Conservation (phyloP, 2,888 invertebrate genomes). For the Oligia latruncula region DNA sequence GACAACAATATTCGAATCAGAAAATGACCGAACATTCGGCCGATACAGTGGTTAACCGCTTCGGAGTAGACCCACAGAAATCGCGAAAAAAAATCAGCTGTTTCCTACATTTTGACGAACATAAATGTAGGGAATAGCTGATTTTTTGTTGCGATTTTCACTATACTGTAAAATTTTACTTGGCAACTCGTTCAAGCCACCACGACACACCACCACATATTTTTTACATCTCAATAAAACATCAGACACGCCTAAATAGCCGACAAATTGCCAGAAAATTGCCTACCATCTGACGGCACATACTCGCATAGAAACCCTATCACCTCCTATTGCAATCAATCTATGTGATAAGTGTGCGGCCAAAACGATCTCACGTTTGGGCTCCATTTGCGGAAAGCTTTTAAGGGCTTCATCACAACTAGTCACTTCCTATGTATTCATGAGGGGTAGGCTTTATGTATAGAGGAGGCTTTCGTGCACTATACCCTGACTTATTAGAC, state of each 20-base stretch:
- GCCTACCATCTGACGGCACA: conserved; percentile 31
- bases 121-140: no score
- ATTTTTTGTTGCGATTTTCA: no score
- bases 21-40: no score
- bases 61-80: no score
- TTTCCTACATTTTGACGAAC: no score
- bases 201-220: no score
- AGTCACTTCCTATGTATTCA: conserved; percentile 63
- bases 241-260: conserved; percentile 14
- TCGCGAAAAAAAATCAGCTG: no score
- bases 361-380: conserved; percentile 65
- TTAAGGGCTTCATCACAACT: conserved; percentile 64
- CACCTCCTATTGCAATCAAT: conserved; percentile 60
- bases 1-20: no score
- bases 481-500: conserved; percentile 3
- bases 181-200: background rate
- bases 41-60: no score
- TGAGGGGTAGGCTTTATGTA: conserved; percentile 44
- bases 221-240: conserved; percentile 16
- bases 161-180: background rate
- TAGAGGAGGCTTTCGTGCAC: conserved; percentile 35
- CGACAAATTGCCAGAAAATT: conserved; percentile 44
- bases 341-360: conserved; percentile 64
- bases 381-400: conserved; percentile 64
- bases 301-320: conserved; percentile 46